These are phyloP conservation scores for Amblyraja radiata DNA, from an alignment of 2,797 vertebrate species.

Conservation along the genomic window DNA sequence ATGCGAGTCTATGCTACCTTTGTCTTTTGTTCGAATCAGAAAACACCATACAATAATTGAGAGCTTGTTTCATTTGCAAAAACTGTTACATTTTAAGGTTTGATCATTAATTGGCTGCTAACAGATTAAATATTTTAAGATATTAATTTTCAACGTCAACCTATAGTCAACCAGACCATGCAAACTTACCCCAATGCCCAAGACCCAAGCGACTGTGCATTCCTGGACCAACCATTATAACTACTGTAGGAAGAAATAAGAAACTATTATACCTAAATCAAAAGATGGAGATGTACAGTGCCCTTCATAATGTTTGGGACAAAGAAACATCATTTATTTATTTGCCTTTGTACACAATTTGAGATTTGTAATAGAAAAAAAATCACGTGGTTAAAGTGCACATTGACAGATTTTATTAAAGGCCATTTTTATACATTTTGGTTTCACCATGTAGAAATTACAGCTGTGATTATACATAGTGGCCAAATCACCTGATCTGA, in stretches of 20 bases:
- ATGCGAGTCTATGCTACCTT: too few species aligned
- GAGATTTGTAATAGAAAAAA: too few species aligned
- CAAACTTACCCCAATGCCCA: slow-evolving; percentile 82
- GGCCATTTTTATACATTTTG: too few species aligned
- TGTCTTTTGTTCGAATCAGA: not conserved
- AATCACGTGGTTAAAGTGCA: too few species aligned
- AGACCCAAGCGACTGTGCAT: slow-evolving; percentile 75
- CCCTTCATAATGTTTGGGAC: too few species aligned
- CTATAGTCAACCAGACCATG: not conserved
- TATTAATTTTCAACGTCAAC: not conserved
- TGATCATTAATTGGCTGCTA: not conserved
- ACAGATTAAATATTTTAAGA: not conserved
- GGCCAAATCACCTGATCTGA: too few species aligned
- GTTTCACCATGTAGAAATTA: too few species aligned
- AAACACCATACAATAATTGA: not conserved
- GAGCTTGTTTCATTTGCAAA: not conserved
- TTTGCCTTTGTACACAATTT: too few species aligned
- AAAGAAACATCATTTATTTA: too few species aligned
- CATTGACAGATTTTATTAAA: too few species aligned
- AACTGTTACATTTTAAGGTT: not conserved
- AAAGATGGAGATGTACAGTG: not conserved
- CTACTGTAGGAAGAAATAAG: slow-evolving; percentile 56
- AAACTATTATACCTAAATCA: not conserved
- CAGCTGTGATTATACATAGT: too few species aligned
- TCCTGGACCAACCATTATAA: slow-evolving; percentile 86